Base-by-base conservation (phyloP, 1,140 invertebrate species). In the Aphis craccivora region DNA sequence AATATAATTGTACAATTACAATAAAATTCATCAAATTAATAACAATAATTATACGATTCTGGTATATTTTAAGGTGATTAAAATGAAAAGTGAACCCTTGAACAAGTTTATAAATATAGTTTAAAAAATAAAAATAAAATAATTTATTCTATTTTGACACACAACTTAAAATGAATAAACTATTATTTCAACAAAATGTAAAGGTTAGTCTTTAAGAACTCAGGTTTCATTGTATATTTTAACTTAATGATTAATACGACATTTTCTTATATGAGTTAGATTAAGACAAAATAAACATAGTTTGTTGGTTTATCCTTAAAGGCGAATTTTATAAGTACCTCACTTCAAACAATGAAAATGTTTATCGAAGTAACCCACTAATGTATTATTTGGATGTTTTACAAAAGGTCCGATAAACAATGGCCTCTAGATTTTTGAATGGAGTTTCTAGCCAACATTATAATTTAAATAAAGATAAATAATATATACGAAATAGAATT, bases 291-390 rank as follows among this genome's bases (percentile, higher is more conserved):
- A 76, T 76, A 76, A 76, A n/a, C 30, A 22, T 76, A 18, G 60
- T 76, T n/a, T 76, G 60, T 76, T n/a, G 60, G 60, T 76, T 76
- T 76, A 76, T 76, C n/a, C 60, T 76, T n/a, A 35, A 76, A 76
- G n/a, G 5, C 60, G 14, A 76, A 76, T 76, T 18, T 18, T 76
- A 76, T 35, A 76, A 76, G 60, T 76, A 76, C n/a, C 18, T 76
- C 11, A 76, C 14, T 76, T 76, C 14, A n/a, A 76, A 76, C 14
- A 76, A 76, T n/a, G 2, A 76, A n/a, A 67, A 67, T 67, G 14
- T 67, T 67, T n/a, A n/a, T 76, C 60, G 18, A 76, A 76, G n/a
- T n/a, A 67, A 67, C 14, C 60, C n/a, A 76, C n/a, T 76, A n/a
- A n/a, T 35, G 60, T 76, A 76, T 76, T 76, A 76, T 76, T 76